Evolutionary conservation across 2,113 vertebrate genomes (phyloP).

Genomic region (Oenanthe oenanthe): DNA sequence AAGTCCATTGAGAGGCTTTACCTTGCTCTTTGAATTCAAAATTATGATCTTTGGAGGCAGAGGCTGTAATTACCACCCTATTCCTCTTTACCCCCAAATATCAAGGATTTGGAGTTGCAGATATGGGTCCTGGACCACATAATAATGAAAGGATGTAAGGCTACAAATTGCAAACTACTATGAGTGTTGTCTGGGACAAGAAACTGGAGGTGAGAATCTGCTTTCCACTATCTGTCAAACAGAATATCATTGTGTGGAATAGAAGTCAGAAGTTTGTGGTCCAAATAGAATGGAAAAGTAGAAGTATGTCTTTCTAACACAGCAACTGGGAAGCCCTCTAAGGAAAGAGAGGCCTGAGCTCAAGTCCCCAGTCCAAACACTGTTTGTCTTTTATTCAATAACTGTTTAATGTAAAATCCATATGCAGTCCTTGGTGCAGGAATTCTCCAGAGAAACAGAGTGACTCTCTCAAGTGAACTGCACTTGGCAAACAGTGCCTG

Average conservation of each 20-base stretch:
- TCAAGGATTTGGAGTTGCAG: not conserved
- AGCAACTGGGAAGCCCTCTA: not conserved
- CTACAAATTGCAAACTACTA: not conserved
- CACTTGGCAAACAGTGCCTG: constrained; percentile 59
- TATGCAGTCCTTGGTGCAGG: constrained; percentile 58
- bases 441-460: constrained; percentile 58
- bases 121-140: not conserved
- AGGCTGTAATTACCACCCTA: not conserved
- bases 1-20: not conserved
- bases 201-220: not conserved
- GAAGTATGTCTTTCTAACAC: not conserved
- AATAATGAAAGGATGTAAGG: not conserved
- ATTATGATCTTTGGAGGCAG: not conserved
- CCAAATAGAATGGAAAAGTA: constrained; percentile 15
- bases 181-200: not conserved
- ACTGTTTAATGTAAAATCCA: constrained; percentile 60
- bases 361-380: constrained; percentile 8
- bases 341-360: constrained; percentile 15
- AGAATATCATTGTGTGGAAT: not conserved
- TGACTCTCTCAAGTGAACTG: constrained; percentile 68
- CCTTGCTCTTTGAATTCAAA: not conserved
- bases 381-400: constrained; percentile 53
- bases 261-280: not conserved
- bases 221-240: not conserved
- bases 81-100: not conserved